Base-by-base conservation (phyloP, 2,888 invertebrate genomes). In the Resseliella maxima region DNA sequence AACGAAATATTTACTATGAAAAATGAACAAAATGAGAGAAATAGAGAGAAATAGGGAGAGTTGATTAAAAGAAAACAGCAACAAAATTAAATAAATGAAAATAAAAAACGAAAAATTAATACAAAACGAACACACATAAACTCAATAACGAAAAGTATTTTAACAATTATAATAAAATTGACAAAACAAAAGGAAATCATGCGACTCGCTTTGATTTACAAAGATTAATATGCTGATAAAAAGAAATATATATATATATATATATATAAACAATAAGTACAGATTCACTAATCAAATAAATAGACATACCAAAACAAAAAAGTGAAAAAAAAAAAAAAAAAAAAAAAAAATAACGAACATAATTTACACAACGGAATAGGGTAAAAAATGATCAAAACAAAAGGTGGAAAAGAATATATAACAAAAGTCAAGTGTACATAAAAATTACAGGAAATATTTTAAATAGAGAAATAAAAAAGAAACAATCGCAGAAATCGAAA, bases 211-310 rank as follows among this genome's bases (percentile, higher is more conserved):
- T n/a, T 27, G 59, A 59, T 59, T 27, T 24, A 59, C 59, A 24
- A 24, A 59, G 24, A 59, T 24, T 59, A 59, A 59, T 59, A 59
- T 24, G n/a, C 24, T 31, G 31, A 72, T 35, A 31, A 72, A 72
- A 72, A 31, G 18, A n/a, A n/a, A n/a, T n/a, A n/a, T n/a, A n/a
- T n/a, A n/a, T n/a, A n/a, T n/a, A n/a, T n/a, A n/a, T n/a, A n/a
- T n/a, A n/a, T n/a, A n/a, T n/a, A n/a, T n/a, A 3, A 50, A 50
- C 18, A 50, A 50, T 50, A 50, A 18, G 31, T 31, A 15, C 31
- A 72, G n/a, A 72, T 10, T 31, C 31, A 15, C 72, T 72, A 72
- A 72, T 72, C 72, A 72, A 27, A 72, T 72, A 31, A 59, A 72
- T 72, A 72, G 31, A 72, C 31, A 2, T 18, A 18, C n/a, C 1